Conservation (phyloP, 2,113 vertebrate species). For the Gobio gobio region DNA sequence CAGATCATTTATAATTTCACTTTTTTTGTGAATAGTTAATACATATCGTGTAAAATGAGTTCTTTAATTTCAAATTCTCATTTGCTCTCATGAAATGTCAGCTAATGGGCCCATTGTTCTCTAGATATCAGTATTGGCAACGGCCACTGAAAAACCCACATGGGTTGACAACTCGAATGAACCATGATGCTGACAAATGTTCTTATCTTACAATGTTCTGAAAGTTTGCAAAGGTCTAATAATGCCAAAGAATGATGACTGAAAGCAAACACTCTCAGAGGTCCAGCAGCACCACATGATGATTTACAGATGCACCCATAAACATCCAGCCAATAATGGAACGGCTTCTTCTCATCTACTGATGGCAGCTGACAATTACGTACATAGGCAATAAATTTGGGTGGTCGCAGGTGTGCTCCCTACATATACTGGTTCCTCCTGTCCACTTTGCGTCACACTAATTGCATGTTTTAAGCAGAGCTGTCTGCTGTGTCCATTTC, state of each 20-base stretch:
- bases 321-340: constrained; percentile 4
- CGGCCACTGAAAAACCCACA: neutral
- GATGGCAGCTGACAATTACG: constrained; percentile 37
- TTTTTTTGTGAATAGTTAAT: neutral
- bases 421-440: neutral
- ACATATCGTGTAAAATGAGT: neutral
- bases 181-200: neutral
- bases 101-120: neutral
- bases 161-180: neutral
- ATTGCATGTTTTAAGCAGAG: constrained; percentile 30
- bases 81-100: neutral
- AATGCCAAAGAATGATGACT: neutral
- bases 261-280: neutral
- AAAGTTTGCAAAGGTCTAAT: neutral
- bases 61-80: neutral
- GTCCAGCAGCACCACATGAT: neutral
- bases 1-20: neutral
- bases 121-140: neutral
- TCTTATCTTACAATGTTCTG: neutral
- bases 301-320: constrained; percentile 30
- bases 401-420: constrained; percentile 25
- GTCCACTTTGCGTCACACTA: neutral
- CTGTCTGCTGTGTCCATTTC: constrained; percentile 48
- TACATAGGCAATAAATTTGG: constrained; percentile 27
- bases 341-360: constrained; percentile 34